Evolutionary conservation across 1,140 invertebrate genomes (phyloP), one percentile per base, ranked within the genome.

Genomic region (Calephelis virginiensis): DNA sequence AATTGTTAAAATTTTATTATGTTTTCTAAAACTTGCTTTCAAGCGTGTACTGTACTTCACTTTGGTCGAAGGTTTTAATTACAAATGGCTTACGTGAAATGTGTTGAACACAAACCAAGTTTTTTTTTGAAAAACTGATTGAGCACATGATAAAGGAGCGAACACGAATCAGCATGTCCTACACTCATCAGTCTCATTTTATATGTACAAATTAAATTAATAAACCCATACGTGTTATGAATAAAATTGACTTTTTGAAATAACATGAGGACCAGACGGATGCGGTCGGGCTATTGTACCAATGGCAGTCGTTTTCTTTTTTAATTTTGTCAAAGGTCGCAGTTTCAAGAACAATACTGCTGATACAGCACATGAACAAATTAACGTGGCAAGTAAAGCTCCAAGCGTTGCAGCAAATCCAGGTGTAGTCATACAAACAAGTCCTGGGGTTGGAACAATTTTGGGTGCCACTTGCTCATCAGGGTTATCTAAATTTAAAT

Each of bases 351-450:
- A 98, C 5, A 98, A 92, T 72, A 97, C 96, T 2, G 95, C 95
- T 28, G 97, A 97, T 48, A 97, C 92, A 10, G 97, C 91, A 80
- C 96, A 97, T 4, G 97, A 97, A 53, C 95, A 94, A 17, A 98
- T 88, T 60, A 98, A 90, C 53, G 97, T 95, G 56, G 93, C 94
- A 40, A 98, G 91, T 5, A 98, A 92, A 11, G 97, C 93, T 45
- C 97, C 93, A 8, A 98, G 91, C 8, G 96, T 96, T 7, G 96
- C 95, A 46, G 96, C 95, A 82, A 98, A 98, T 0, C 96, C 96
- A 11, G 96, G 95, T 3, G 96, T 97, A 1, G 97, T 98, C 96
- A 98, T 97, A 85, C 97, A 98, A 65, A 98, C 97, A 70, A 97
- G 92, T 28, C 92, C 92, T 5, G 95, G 94, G 76, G 95, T 95